These are phyloP conservation scores for Ridgeia piscesae DNA, from an alignment of 1,140 invertebrate species.

Conservation along the genomic window DNA sequence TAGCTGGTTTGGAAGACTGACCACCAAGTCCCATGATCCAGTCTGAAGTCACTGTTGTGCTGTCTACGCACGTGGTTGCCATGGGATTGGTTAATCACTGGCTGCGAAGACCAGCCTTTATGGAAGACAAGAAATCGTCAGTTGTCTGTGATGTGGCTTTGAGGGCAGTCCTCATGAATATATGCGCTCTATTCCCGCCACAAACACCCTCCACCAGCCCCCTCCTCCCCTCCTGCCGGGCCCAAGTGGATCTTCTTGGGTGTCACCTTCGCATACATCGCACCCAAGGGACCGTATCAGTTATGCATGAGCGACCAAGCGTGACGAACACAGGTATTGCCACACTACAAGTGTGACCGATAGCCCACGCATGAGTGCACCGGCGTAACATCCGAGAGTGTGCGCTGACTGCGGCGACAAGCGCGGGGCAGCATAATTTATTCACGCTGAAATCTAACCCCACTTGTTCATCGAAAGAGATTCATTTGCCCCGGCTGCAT, in stretches of 20 bases:
- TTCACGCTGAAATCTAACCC: neutral
- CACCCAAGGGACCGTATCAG: neutral
- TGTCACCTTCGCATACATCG: neutral
- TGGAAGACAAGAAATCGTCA: neutral
- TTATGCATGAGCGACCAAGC: neutral
- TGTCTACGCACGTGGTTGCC: neutral
- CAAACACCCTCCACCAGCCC: neutral
- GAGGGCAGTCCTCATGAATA: neutral
- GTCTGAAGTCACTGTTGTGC: neutral
- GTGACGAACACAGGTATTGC: neutral
- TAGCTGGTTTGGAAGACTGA: neutral
- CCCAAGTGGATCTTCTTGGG: neutral
- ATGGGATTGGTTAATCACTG: neutral
- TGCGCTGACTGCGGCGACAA: neutral
- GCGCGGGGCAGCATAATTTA: neutral
- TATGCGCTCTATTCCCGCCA: neutral
- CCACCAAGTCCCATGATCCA: neutral
- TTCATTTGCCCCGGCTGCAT: neutral
- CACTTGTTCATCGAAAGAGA: neutral
- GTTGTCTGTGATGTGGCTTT: neutral
- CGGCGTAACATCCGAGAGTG: neutral
- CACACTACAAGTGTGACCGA: neutral
- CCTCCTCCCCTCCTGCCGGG: neutral
- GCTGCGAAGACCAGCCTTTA: neutral
- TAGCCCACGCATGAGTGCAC: neutral